phyloP scores from a whole-genome alignment of 2,888 invertebrate species.

The Pecten maximus region DNA sequence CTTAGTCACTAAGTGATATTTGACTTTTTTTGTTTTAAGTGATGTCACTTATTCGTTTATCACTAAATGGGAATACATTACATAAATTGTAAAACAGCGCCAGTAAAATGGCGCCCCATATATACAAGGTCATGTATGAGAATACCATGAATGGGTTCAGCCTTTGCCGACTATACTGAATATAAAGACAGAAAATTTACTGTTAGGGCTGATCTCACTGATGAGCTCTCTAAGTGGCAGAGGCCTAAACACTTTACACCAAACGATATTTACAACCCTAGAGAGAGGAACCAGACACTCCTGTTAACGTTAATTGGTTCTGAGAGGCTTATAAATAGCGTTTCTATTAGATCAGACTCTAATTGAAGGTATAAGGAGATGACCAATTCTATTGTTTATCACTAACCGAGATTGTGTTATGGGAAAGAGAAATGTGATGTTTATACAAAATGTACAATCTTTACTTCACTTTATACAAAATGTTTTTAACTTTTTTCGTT shows the following conservation, averaged over 20 bases:
- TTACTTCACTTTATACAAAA: no score
- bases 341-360: not conserved
- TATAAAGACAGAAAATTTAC: not conserved
- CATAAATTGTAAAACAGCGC: no score
- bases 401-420: not conserved
- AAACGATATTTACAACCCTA: not conserved
- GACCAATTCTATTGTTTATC: not conserved
- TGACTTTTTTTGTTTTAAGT: no score
- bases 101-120: no score
- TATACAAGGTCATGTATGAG: no score
- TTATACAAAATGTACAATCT: no score
- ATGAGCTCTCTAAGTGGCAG: not conserved
- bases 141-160: no score
- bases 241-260: not conserved
- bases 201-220: not conserved
- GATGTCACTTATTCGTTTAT: no score
- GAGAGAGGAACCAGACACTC: not conserved
- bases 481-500: no score
- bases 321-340: not conserved
- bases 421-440: not conserved
- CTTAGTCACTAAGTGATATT: no score
- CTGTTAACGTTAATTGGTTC: not conserved
- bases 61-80: no score
- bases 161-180: not conserved
- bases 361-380: not conserved